These are phyloP conservation scores for Tolmerus cingulatus DNA, from an alignment of 2,888 invertebrate genomes.

Conservation along the genomic window DNA sequence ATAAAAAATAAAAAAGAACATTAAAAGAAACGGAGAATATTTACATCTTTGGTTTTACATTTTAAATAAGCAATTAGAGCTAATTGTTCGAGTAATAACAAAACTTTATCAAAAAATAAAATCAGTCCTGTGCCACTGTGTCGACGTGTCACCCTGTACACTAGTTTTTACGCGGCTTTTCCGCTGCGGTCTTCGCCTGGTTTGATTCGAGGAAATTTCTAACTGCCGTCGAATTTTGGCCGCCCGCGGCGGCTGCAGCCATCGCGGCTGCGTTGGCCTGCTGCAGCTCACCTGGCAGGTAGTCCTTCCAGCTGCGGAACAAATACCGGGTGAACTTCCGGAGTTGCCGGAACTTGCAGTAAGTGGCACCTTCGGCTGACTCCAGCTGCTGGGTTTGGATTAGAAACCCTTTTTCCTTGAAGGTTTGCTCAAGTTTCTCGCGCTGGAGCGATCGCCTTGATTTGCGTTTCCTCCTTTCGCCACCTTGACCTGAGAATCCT, in stretches of 20 bases:
- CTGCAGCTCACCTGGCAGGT: slow-evolving; percentile 79
- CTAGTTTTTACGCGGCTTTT: slow-evolving; percentile 32
- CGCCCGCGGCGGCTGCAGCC: slow-evolving; percentile 51
- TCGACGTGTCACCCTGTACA: neutral
- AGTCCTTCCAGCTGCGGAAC: slow-evolving; percentile 93
- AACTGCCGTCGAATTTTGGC: neutral
- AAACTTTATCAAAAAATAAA: neutral
- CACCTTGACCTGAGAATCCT: neutral
- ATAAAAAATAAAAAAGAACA: neutral
- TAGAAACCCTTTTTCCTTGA: slow-evolving; percentile 90
- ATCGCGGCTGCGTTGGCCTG: slow-evolving; percentile 52
- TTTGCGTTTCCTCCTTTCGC: slow-evolving; percentile 71
- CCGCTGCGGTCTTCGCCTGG: neutral
- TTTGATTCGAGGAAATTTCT: neutral
- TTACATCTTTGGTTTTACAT: slow-evolving; percentile 11
- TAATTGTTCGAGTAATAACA: neutral
- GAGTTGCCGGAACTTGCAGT: slow-evolving; percentile 90
- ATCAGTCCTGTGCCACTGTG: slow-evolving; percentile 12
- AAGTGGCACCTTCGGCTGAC: slow-evolving; percentile 91
- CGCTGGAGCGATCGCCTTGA: slow-evolving; percentile 83
- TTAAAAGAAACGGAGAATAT: neutral
- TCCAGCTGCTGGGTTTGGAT: slow-evolving; percentile 93
- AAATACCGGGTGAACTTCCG: slow-evolving; percentile 90
- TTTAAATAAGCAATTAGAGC: neutral
- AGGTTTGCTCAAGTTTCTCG: slow-evolving; percentile 89